phyloP scores from a whole-genome alignment of 2,888 invertebrate genomes.

The Julus scanicus region DNA sequence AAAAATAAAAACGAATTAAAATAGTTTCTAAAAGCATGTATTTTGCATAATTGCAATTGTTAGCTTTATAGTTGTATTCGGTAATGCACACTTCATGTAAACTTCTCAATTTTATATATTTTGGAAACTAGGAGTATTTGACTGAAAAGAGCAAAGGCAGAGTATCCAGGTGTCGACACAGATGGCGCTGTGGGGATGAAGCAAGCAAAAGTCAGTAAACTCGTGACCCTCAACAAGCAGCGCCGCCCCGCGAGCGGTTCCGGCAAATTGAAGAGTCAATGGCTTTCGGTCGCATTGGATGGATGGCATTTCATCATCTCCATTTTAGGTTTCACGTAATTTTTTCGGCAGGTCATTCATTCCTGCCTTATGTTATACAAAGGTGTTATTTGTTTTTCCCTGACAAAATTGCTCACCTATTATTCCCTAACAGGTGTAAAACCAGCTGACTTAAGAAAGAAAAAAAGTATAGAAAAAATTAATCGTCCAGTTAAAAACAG shows the following conservation, averaged over 20 bases:
- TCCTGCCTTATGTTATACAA: background rate
- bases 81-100: too few species aligned
- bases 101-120: too few species aligned
- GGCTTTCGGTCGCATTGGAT: background rate
- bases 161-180: background rate
- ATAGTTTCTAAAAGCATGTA: too few species aligned
- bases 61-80: too few species aligned
- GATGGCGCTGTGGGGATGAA: background rate
- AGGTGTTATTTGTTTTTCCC: slow-evolving; percentile 44
- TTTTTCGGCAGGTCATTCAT: slow-evolving; percentile 32
- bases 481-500: background rate
- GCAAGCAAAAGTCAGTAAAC: slow-evolving; percentile 5
- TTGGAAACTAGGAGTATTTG: too few species aligned
- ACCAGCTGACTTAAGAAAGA: background rate
- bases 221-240: background rate
- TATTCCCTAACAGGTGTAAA: slow-evolving; percentile 41
- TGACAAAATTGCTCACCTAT: background rate
- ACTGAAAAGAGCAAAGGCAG: too few species aligned
- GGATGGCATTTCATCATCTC: slow-evolving; percentile 4
- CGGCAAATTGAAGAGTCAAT: background rate
- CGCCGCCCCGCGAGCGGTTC: background rate
- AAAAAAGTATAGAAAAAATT: background rate
- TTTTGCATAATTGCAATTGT: too few species aligned
- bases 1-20: too few species aligned
- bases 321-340: background rate